Evolutionary conservation across 2,888 invertebrate genomes (phyloP).

Genomic region (Callinectes sapidus): DNA sequence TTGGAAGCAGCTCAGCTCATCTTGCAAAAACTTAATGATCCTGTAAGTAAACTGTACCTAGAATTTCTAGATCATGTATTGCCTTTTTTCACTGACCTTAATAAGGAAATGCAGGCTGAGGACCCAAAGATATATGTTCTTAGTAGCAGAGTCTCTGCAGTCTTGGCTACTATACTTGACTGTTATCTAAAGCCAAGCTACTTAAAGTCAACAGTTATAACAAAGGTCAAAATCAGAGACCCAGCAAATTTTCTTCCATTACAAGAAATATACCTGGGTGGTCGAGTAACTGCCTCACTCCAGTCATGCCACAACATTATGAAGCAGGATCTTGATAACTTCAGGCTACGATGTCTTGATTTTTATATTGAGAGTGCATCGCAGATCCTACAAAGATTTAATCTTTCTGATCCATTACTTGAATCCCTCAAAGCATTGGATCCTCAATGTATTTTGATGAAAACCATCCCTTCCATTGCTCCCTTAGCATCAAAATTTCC

Average conservation of each 20-base stretch:
- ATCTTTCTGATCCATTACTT: too few relatives aligned
- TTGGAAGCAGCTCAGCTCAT: too few relatives aligned
- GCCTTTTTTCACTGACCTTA: slow-evolving; percentile 45
- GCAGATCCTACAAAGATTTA: too few relatives aligned
- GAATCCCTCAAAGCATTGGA: too few relatives aligned
- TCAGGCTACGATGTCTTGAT: slow-evolving; percentile 49
- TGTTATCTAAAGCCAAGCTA: slow-evolving; percentile 49
- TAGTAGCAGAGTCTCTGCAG: too few relatives aligned
- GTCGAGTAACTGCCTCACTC: slow-evolving; percentile 39
- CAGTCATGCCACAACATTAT: slow-evolving; percentile 30
- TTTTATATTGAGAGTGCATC: too few relatives aligned
- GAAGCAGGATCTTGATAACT: slow-evolving; percentile 44
- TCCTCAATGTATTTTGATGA: too few relatives aligned
- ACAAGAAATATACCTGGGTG: slow-evolving; percentile 46
- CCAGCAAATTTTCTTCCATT: slow-evolving; percentile 45
- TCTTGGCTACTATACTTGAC: too few relatives aligned
- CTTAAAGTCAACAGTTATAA: not conserved
- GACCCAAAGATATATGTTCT: too few relatives aligned
- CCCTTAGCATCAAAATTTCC: too few relatives aligned
- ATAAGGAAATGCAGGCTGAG: slow-evolving; percentile 48
- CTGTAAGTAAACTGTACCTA: slow-evolving; percentile 43
- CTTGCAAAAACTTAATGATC: too few relatives aligned
- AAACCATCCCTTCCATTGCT: too few relatives aligned
- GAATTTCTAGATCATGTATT: slow-evolving; percentile 52
- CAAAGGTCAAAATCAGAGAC: slow-evolving; percentile 21